Base-by-base conservation (phyloP, 2,797 vertebrate genomes). In the Anabacerthia variegaticeps region DNA sequence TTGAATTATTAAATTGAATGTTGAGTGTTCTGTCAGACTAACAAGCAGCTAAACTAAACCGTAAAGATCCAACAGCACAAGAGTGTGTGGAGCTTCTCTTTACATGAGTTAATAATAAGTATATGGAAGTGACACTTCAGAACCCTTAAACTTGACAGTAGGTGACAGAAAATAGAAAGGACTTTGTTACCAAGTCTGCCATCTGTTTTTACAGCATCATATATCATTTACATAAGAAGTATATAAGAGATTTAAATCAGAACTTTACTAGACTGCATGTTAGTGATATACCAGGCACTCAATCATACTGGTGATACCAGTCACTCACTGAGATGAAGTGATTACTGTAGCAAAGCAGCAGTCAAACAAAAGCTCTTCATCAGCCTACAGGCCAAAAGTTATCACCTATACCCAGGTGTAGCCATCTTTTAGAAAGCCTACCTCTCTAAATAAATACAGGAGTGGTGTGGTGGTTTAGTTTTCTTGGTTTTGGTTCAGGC, bases 141-240 rank as follows among this genome's bases (percentile, higher is more conserved):
- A 88, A 74, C 61, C 13, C 65, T 81, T 71, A 85, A 79, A 89
- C 59, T 82, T 82, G 75, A 69, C 81, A 69, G 55, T 36, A 92
- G 55, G 72, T 74, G 48, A 73, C 52, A 89, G 74, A 93, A 95
- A 94, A 89, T 66, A 82, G 63, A 54, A 92, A 82, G 26, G 44
- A 76, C 75, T 94, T 85, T 75, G 85, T 79, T 82, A 85, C 27
- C 48, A 66, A 76, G 72, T 43, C n/a, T 85, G 13, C 75, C 78
- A 71, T 83, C 75, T 94, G 85, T 51, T 89, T 85, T 82, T 83
- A 48, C 34, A 73, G n/a, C 36, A 52, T 72, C 24, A 21, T 56
- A 19, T 51, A 21, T 16, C 18, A 4, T 62, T 85, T 85, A 79
- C 27, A 66, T 58, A 49, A 75, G 48, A 48, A 89, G 22, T 6